These are phyloP conservation scores for Sinelater perroti DNA, from an alignment of 2,888 invertebrate species.

Conservation along the genomic window DNA sequence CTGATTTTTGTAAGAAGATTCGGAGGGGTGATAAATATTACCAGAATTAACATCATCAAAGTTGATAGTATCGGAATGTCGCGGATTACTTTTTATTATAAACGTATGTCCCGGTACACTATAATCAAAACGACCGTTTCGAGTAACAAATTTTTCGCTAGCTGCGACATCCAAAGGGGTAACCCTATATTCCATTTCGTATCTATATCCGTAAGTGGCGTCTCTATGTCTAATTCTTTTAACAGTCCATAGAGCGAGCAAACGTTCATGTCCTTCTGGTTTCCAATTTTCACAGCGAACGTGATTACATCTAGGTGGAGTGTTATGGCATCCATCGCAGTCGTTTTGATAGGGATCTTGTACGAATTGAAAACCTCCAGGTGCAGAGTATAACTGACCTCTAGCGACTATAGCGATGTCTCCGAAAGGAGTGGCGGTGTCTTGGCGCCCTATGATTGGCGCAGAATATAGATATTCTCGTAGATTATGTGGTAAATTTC, in stretches of 20 bases:
- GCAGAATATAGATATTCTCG: conserved; percentile 50
- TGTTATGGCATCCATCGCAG: conserved; percentile 61
- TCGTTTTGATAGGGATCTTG: conserved; percentile 59
- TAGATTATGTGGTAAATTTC: conserved; percentile 64
- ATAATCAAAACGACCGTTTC: conserved; percentile 60
- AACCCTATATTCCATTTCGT: conserved; percentile 75
- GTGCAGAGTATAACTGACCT: conserved; percentile 67
- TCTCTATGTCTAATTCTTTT: conserved; percentile 74
- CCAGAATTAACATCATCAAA: conserved; percentile 2
- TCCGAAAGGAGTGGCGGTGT: conserved; percentile 65
- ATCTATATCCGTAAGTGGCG: conserved; percentile 62
- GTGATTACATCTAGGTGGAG: conserved; percentile 36
- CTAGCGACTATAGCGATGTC: conserved; percentile 72
- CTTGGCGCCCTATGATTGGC: conserved; percentile 52
- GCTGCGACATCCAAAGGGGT: conserved; percentile 63
- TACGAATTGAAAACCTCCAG: conserved; percentile 65
- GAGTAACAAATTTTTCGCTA: conserved; percentile 48
- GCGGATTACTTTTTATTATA: conserved; percentile 62
- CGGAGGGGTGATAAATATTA: conserved; percentile 4
- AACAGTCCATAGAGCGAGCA: conserved; percentile 74
- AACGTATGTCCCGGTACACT: conserved; percentile 70
- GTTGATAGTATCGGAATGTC: conserved; percentile 4
- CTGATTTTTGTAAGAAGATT: conserved; percentile 1
- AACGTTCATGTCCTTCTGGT: conserved; percentile 52
- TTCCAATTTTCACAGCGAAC: conserved; percentile 42